phyloP scores from a whole-genome alignment of 2,797 vertebrate species.

The Sarcophilus harrisii region DNA sequence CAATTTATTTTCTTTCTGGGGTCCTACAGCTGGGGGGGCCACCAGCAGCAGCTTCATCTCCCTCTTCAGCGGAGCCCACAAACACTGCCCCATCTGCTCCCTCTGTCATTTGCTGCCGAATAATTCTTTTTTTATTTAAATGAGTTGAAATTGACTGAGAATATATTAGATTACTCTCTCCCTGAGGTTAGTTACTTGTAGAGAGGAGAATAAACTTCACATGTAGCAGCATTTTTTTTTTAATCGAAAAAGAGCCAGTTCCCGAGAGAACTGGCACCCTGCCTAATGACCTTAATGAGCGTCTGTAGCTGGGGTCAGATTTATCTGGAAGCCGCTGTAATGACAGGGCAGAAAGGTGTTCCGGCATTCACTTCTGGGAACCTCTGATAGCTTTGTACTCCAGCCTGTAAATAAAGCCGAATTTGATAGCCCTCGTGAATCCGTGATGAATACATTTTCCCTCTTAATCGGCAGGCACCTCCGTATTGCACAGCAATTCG shows the following conservation, averaged over 20 bases:
- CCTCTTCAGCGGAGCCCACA: slow-evolving; percentile 14
- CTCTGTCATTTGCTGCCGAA: slow-evolving; percentile 21
- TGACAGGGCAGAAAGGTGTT: slow-evolving; percentile 32
- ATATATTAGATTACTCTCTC: slow-evolving; percentile 61
- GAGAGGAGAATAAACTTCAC: slow-evolving; percentile 41
- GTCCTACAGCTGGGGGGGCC: background rate
- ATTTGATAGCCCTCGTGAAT: background rate
- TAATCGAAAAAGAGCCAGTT: slow-evolving; percentile 35
- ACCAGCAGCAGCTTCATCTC: background rate
- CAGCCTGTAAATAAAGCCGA: slow-evolving; percentile 24
- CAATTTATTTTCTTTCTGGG: slow-evolving; percentile 1
- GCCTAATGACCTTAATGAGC: slow-evolving; percentile 54
- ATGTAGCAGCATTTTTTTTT: slow-evolving; percentile 46
- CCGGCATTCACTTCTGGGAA: background rate
- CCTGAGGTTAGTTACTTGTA: slow-evolving; percentile 48
- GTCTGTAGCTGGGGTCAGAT: slow-evolving; percentile 42
- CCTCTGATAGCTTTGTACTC: slow-evolving; percentile 56
- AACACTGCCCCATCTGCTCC: slow-evolving; percentile 19
- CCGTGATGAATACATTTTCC: background rate
- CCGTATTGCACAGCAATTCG: background rate
- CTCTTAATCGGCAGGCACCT: slow-evolving; percentile 37
- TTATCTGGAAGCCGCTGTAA: background rate
- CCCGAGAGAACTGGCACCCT: slow-evolving; percentile 28
- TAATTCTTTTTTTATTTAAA: slow-evolving; percentile 77
- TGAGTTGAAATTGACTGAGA: slow-evolving; percentile 71